Evolutionary conservation across 2,888 invertebrate species (phyloP), one percentile per base, ranked within the genome.

Genomic region (Thecocarcelia acutangulata): DNA sequence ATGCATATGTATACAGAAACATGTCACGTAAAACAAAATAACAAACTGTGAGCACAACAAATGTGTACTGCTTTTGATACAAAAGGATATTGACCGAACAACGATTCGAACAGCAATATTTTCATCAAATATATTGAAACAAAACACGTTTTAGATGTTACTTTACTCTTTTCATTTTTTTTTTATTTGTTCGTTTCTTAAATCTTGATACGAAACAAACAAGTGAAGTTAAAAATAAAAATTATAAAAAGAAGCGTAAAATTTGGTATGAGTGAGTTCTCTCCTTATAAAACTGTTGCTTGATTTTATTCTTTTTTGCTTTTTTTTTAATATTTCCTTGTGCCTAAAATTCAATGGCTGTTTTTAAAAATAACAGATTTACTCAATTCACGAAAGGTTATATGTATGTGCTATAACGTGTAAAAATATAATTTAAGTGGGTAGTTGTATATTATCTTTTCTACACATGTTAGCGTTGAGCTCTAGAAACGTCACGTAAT

Each of bases 21-120:
- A 48, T 46, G 46, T 70, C 46, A 70, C 69, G 48, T 59, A 70
- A 28, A 59, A 74, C 6, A 33, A 50, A 59, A 9, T 33, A 61
- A 72, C 24, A 50, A 13, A 69, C 54, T 56, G 58, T 54, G 52
- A 73, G 46, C 37, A 33, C 63, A 73, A 21, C 28, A 37, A 72
- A 42, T 72, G n/a, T 52, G 40, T 68, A 58, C n/a, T 54, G 54
- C 19, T 74, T 54, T 21, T 50, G 75, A 21, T 70, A 56, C 48
- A 63, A 56, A 52, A 70, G 77, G 77, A 77, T 77, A 64, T 70
- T 77, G 70, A 77, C 69, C 77, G 56, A 56, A 56, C 6, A 33
- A 24, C 17, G 61, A 44, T 73, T 6, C 9, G 24, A 72, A 42
- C 69, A 61, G 15, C 9, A 17, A 46, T 13, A 12, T 28, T 48